These are phyloP conservation scores for Bilobella aurantiaca DNA, from an alignment of 1,140 invertebrate genomes.

Conservation along the genomic window DNA sequence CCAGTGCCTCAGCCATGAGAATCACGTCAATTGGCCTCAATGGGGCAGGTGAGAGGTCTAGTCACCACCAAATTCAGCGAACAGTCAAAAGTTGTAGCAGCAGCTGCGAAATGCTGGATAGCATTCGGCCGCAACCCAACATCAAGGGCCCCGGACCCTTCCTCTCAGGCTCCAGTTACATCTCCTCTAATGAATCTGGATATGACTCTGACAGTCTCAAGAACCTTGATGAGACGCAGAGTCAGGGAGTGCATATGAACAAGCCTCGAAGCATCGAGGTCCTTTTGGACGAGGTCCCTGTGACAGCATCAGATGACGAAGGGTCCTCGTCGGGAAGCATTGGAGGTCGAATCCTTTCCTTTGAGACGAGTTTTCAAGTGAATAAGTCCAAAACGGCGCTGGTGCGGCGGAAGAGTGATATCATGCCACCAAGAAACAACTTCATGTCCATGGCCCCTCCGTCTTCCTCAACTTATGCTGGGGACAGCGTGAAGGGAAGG, in stretches of 20 bases:
- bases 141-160: neutral
- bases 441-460: neutral
- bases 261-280: constrained; percentile 9
- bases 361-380: constrained; percentile 13
- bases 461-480: neutral
- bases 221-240: constrained; percentile 18
- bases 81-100: constrained; percentile 26
- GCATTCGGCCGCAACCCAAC: neutral
- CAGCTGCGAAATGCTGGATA: constrained; percentile 29
- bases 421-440: constrained; percentile 13
- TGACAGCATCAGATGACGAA: neutral
- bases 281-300: neutral
- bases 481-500: too few relatives aligned
- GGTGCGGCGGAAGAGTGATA: constrained; percentile 32
- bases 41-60: constrained; percentile 2
- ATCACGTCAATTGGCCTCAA: neutral
- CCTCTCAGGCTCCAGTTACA: neutral
- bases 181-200: constrained; percentile 32
- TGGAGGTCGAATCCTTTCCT: neutral
- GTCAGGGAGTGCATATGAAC: constrained; percentile 9
- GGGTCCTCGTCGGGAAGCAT: neutral
- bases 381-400: constrained; percentile 25
- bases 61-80: neutral
- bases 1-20: neutral
- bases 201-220: constrained; percentile 34